phyloP scores from a whole-genome alignment of 2,888 invertebrate species.

The Meloe dianella region DNA sequence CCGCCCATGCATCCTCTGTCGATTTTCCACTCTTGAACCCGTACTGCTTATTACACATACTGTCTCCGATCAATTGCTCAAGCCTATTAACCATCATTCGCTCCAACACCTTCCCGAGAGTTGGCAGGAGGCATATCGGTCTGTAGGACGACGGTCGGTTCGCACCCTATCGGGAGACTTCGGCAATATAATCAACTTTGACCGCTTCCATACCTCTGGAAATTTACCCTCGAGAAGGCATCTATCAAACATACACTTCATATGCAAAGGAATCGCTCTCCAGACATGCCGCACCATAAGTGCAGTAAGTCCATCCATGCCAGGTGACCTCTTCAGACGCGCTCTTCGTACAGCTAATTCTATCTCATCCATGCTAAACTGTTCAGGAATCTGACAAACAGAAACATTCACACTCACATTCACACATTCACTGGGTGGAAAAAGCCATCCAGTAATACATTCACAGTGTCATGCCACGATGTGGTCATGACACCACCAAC shows the following conservation, averaged over 20 bases:
- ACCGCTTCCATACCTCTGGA: constrained; percentile 12
- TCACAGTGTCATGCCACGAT: constrained; percentile 12
- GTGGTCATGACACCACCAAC: neutral
- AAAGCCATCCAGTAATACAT: constrained; percentile 14
- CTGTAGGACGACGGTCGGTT: constrained; percentile 11
- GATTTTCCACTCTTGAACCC: constrained; percentile 22
- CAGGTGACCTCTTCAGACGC: constrained; percentile 16
- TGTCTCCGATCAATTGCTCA: neutral
- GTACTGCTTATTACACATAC: constrained; percentile 17
- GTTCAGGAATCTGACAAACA: too few relatives aligned
- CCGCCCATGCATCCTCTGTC: constrained; percentile 24
- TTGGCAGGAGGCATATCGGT: constrained; percentile 19
- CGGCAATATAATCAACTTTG: constrained; percentile 8
- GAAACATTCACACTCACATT: neutral
- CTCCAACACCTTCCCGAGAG: constrained; percentile 26
- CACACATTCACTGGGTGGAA: neutral
- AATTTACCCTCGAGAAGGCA: constrained; percentile 6
- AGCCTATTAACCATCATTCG: constrained; percentile 16
- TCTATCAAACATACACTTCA: constrained; percentile 14
- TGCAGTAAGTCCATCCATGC: constrained; percentile 18
- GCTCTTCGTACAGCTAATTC: neutral
- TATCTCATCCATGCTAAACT: constrained; percentile 10
- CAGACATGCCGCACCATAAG: constrained; percentile 10
- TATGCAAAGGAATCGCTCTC: neutral
- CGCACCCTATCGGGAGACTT: neutral